Evolutionary conservation across 2,888 invertebrate species (phyloP), one percentile per base, ranked within the genome.

Genomic region (Eilema sororculum): DNA sequence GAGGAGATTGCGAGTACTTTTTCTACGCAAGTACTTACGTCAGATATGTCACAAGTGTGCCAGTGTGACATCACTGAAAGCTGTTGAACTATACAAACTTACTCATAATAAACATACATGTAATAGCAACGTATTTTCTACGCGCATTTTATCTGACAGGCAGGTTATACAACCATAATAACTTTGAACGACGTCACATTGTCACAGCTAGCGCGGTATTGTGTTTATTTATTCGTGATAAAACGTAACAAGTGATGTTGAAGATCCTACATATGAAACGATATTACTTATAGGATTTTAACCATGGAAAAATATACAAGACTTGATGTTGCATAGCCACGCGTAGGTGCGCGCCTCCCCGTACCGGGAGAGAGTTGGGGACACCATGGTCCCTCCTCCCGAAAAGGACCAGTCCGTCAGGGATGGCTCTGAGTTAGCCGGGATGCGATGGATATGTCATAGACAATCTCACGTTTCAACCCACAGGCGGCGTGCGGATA

Each of bases 1-100:
- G 73, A 69, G 77, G 22, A 28, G 52, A 81, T 79, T 76, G 68
- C 65, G 63, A 59, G 64, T 16, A 57, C 62, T 25, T 25, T 62
- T 30, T 6, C 28, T 8, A 24, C 37, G 24, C 24, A 37, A 62
- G 61, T 62, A 41, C 52, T 59, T 72, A 67, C 79, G 79, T 73
- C 77, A 81, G 22, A 24, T 41, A 37, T 62, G 62, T 41, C 41
- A 62, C 62, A 37, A 33, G 24, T 46, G 60, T 61, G 25, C 52
- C 52, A 37, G 25, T 46, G 28, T 41, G 46, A 67, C 60, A 33
- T 67, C 67, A 52, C 52, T 30, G 22, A 28, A 30, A 52, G 33
- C 20, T 67, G 37, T 62, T 56, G 3, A 52, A 60, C 59, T 41
- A 60, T 67, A 16, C 16, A 20, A n/a, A n/a, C 20, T 52, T n/a